Evolutionary conservation across 2,888 invertebrate species (phyloP).

Genomic region (Pristionchus maxplancki): DNA sequence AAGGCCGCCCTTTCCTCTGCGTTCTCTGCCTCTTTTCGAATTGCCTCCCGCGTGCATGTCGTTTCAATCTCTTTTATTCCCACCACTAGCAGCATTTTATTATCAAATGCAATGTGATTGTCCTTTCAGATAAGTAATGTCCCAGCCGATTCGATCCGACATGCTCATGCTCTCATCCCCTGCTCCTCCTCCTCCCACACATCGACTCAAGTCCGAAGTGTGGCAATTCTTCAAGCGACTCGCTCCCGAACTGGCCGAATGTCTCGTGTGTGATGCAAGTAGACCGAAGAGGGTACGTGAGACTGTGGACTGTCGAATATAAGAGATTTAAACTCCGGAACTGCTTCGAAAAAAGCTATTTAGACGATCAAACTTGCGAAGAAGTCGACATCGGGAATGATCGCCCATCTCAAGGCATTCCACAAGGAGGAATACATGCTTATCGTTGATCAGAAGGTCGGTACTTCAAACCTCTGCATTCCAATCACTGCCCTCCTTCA

Average conservation of each 20-base stretch:
- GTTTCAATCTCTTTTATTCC: no score
- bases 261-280: not conserved
- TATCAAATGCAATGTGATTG: not conserved
- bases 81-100: no score
- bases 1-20: not conserved
- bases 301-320: no score
- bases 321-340: no score
- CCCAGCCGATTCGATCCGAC: no score
- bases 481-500: not conserved
- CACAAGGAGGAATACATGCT: not conserved
- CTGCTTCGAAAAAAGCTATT: no score
- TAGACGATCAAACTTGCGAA: not conserved
- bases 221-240: not conserved
- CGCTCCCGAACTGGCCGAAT: not conserved
- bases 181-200: not conserved
- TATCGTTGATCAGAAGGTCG: not conserved
- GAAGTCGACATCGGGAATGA: conserved; percentile 1
- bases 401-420: not conserved
- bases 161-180: not conserved
- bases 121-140: not conserved
- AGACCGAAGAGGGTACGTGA: not conserved
- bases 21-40: not conserved
- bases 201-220: not conserved
- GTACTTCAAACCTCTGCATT: not conserved
- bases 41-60: not conserved